Evolutionary conservation across 2,797 vertebrate genomes (phyloP), one percentile per base, ranked within the genome.

Genomic region (Miichthys miiuy): DNA sequence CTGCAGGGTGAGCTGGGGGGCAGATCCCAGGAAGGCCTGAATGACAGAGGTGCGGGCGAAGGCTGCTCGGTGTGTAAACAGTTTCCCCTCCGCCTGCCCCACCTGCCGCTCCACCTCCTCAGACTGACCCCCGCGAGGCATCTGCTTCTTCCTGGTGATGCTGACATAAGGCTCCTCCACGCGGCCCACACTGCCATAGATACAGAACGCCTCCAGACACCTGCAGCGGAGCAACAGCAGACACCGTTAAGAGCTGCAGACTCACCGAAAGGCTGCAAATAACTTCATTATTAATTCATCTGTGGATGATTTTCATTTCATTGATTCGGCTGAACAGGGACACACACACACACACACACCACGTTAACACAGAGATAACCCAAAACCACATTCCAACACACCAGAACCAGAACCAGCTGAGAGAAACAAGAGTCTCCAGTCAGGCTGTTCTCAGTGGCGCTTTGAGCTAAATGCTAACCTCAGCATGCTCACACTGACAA

Each of bases 141-240:
- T 95, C 92, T 98, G 97, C 86, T 95, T 97, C 94, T 97, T 99
- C 93, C 97, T 96, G 5, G 97, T 99, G 94, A 99, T 99, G 93
- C 97, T 99, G 94, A 99, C 98, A 94, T 99, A 99, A 5, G 98
- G 97, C 84, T 99, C 98, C 94, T 99, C 98, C 55, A 95, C 89
- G 38, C 94, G 93, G 60, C 95, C 94, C 69, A 96, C 96, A 16
- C 93, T 96, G 92, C 96, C 97, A 72, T 98, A 99, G 94, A 98
- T 97, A 55, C 95, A 98, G 86, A 99, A 96, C 47, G 96, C 97
- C 93, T 99, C 97, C 92, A 98, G 93, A 89, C 97, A 99, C 95
- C 98, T 99, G 89, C 88, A 90, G 87, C n/a, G 86, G 85, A 91
- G 82, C 30, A 92, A 51, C 71, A 81, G 65, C 25, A 54, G 21